A percentile compares a stretch with the other conserved stretches of the same genome.
phyloP scores from a whole-genome alignment of 2,888 invertebrate genomes.

The Erebia palarica region DNA sequence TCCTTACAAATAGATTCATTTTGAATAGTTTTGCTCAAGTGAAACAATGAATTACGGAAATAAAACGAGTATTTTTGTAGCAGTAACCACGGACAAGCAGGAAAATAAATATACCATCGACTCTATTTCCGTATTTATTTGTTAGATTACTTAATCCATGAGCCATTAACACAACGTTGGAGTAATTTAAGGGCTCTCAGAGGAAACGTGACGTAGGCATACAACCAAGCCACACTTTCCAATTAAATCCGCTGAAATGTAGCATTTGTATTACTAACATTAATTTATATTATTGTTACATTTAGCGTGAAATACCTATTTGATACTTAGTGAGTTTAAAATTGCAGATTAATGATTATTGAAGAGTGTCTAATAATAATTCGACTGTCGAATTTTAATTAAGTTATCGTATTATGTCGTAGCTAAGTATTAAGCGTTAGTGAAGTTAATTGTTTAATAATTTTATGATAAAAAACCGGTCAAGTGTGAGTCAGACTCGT shows the following conservation, averaged over 20 bases:
- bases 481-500: too few species aligned
- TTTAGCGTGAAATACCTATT: not conserved
- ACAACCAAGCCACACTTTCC: slow-evolving; percentile 22
- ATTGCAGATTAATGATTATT: too few species aligned
- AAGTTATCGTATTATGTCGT: too few species aligned
- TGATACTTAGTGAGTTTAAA: too few species aligned
- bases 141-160: slow-evolving; percentile 19
- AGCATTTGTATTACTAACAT: not conserved
- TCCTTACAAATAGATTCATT: too few species aligned
- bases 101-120: slow-evolving; percentile 3
- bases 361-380: too few species aligned
- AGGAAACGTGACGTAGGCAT: slow-evolving; percentile 10
- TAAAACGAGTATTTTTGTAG: not conserved
- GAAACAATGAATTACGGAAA: not conserved
- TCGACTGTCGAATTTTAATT: too few species aligned
- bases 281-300: not conserved
- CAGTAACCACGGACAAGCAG: not conserved
- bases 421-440: too few species aligned
- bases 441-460: too few species aligned
- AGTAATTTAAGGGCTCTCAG: slow-evolving; percentile 24
- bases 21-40: not conserved
- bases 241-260: slow-evolving; percentile 23
- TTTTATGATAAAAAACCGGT: too few species aligned
- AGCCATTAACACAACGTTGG: slow-evolving; percentile 19
- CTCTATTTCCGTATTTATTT: slow-evolving; percentile 4